Evolutionary conservation across 2,888 invertebrate species (phyloP), one percentile per base, ranked within the genome.

Genomic region (Heliconius hortense): DNA sequence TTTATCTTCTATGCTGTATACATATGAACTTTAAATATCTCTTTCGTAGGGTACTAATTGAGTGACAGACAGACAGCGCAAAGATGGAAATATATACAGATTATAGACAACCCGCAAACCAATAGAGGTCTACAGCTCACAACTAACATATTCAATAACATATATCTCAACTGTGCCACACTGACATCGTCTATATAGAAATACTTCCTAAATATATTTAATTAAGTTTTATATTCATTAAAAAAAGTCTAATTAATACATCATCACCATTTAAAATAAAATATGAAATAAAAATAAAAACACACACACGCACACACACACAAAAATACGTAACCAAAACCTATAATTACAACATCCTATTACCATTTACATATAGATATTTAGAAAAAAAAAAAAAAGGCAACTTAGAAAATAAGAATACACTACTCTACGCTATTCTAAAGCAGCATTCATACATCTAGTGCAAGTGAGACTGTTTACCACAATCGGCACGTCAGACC

Each of bases 401-500:
- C 53, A 28, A n/a, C 18, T 60, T 39, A 60, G 53, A 59, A 70
- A 63, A 69, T 70, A 48, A 48, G n/a, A 74, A 68, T 60, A 68
- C 60, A 64, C 63, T 62, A 24, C 56, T 39, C 21, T 69, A 13
- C 24, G 35, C 68, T 26, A 28, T 69, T 64, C 31, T 56, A 21
- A 74, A 70, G 63, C 56, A 70, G 26, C 31, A 48, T 70, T 53
- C 43, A 21, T 59, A 72, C 73, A 67, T 53, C 71, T 72, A 72
- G 74, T 68, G 63, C 68, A 73, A 74, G 68, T 72, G 71, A 77
- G 73, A 71, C 77, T 77, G 81, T 84, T 84, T 82, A 82, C 83
- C 82, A 82, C 84, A 82, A 84, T 82, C 81, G 80, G 81, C 81
- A 80, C 83, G 80, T 78, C 69, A 79, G 84, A 82, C 86, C 80